Percentiles rank a stretch among this genome's conserved stretches.
Evolutionary conservation across 1,140 invertebrate genomes (phyloP).

Genomic region (Drosophila chauvacae): DNA sequence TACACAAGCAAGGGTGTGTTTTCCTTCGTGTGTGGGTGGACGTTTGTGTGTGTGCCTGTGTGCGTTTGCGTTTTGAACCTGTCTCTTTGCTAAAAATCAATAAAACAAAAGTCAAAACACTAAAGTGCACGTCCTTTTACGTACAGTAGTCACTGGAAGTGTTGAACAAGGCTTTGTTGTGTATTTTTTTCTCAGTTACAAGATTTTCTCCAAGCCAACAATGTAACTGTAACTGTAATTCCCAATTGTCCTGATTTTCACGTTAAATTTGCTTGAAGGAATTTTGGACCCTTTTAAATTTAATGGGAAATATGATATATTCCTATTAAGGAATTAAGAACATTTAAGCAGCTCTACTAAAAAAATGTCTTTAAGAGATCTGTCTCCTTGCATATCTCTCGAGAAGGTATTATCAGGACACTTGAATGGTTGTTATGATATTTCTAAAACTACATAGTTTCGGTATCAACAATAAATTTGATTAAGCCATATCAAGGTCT

Average conservation of each 20-base stretch:
- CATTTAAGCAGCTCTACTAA: too few relatives aligned
- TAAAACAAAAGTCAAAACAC: slow-evolving; percentile 62
- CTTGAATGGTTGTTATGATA: background rate
- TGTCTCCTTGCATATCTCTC: background rate
- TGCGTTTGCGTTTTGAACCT: slow-evolving; percentile 49
- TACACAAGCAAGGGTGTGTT: slow-evolving; percentile 75
- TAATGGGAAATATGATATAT: background rate
- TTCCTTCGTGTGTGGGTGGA: slow-evolving; percentile 26
- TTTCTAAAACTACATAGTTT: background rate
- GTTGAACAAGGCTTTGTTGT: background rate
- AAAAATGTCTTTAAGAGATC: too few relatives aligned
- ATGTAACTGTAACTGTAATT: background rate
- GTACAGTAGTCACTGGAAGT: background rate
- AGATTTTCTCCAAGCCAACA: background rate
- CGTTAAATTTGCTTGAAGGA: background rate
- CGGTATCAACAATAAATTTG: background rate
- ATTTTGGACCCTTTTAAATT: background rate
- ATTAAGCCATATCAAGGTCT: background rate
- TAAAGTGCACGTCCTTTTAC: slow-evolving; percentile 38
- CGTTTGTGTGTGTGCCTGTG: slow-evolving; percentile 7
- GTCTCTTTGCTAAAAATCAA: slow-evolving; percentile 60
- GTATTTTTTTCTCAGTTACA: background rate
- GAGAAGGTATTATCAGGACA: background rate
- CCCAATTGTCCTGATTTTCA: background rate
- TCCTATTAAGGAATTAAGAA: too few relatives aligned